phyloP scores from a whole-genome alignment of 2,113 vertebrate species.

The Chlorodrepanis virens region DNA sequence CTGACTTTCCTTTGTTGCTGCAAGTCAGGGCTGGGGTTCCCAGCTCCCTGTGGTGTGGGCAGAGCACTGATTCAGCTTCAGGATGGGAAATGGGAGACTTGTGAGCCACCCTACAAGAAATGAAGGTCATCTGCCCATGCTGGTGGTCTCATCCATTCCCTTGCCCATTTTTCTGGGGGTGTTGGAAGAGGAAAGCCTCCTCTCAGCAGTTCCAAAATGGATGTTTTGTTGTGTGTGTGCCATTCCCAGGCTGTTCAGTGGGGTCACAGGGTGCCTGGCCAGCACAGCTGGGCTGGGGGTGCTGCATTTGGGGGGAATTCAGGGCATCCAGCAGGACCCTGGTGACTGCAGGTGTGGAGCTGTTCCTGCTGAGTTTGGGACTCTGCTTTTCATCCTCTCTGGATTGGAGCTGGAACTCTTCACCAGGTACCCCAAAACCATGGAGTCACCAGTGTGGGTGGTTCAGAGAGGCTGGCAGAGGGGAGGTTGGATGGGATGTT shows the following conservation, averaged over 20 bases:
- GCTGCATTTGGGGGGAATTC: not conserved
- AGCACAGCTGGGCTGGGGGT: not conserved
- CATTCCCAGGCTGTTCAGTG: not conserved
- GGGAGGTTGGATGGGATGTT: not conserved
- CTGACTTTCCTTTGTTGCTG: rapidly evolving
- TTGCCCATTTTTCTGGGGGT: not conserved
- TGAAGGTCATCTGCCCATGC: not conserved
- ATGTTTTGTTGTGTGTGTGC: not conserved
- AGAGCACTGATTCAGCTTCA: rapidly evolving
- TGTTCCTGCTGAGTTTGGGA: not conserved
- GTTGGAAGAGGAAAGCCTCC: not conserved
- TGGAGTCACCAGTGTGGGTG: not conserved
- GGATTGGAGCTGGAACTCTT: not conserved
- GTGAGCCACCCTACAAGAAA: not conserved
- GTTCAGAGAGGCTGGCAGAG: not conserved
- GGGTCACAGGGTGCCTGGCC: not conserved
- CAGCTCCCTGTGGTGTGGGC: not conserved
- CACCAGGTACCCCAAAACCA: not conserved
- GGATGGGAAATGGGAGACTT: not conserved
- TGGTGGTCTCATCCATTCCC: not conserved
- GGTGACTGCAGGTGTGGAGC: not conserved
- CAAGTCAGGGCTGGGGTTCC: not conserved
- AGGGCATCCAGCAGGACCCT: not conserved
- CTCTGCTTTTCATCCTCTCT: not conserved
- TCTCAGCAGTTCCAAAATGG: not conserved